A percentile compares a stretch with the other conserved stretches of the same genome.
phyloP scores from a whole-genome alignment of 1,140 invertebrate genomes.

The Cyrtorhinus lividipennis region DNA sequence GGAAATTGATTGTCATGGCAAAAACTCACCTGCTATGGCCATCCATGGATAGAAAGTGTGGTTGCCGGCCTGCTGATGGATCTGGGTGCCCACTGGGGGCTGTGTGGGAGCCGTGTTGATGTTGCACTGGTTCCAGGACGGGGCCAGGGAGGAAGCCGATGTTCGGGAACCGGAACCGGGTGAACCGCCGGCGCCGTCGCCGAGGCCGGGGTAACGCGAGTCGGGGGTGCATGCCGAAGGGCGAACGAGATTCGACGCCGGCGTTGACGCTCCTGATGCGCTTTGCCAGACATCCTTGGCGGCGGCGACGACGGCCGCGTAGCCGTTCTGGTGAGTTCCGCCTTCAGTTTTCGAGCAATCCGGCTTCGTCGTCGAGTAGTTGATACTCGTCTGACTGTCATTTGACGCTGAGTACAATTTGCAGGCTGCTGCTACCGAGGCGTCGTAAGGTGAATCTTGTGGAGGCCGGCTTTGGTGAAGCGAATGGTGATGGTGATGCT shows the following conservation, averaged over 20 bases:
- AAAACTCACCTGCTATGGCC: conserved; percentile 84
- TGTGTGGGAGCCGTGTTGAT: conserved; percentile 57
- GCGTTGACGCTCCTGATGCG: conserved; percentile 34
- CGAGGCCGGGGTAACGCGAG: conserved; percentile 42
- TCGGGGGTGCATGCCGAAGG: conserved; percentile 77
- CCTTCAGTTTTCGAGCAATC: conserved; percentile 34
- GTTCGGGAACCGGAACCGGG: conserved; percentile 48
- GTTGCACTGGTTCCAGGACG: conserved; percentile 68
- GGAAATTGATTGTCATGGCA: no score
- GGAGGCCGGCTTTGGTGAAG: conserved; percentile 60
- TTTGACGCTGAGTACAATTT: conserved; percentile 61
- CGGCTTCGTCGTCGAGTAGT: conserved; percentile 34
- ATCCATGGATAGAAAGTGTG: conserved; percentile 96
- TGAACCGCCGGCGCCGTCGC: conserved; percentile 47
- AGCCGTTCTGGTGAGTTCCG: conserved; percentile 41
- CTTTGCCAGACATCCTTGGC: conserved; percentile 44
- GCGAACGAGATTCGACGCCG: conserved; percentile 33
- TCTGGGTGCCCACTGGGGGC: conserved; percentile 56
- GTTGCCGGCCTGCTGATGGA: conserved; percentile 66
- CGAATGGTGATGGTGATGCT: conserved; percentile 62
- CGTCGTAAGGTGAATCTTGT: conserved; percentile 77
- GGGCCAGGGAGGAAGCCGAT: conserved; percentile 38
- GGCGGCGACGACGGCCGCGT: conserved; percentile 45
- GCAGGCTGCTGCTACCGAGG: conserved; percentile 68
- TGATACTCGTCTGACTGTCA: conserved; percentile 40